A percentile compares a stretch with the other conserved stretches of the same genome.
Evolutionary conservation across 2,888 invertebrate species (phyloP).

Genomic region (Drosophila tripunctata): DNA sequence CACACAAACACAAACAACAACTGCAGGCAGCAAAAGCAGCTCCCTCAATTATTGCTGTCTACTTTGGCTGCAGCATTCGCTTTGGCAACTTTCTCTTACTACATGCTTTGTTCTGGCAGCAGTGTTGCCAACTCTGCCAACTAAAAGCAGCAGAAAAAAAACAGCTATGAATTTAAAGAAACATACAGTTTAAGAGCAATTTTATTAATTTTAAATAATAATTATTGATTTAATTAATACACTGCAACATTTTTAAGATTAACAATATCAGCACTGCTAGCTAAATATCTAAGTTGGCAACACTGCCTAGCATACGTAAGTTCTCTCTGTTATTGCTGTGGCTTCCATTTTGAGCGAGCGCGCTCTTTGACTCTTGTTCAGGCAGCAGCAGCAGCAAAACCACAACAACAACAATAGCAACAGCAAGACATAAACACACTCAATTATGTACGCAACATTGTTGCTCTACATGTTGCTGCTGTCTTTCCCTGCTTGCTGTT

Average conservation of each 20-base stretch:
- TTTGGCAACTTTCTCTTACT: slow-evolving; percentile 60
- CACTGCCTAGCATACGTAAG: too few species aligned
- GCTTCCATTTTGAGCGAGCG: slow-evolving; percentile 39
- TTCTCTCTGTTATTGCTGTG: slow-evolving; percentile 30
- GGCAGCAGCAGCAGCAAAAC: not conserved
- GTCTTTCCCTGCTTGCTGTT: slow-evolving; percentile 21
- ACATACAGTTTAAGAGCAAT: too few species aligned
- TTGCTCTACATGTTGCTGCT: slow-evolving; percentile 39
- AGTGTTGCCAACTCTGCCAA: too few species aligned
- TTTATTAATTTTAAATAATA: too few species aligned
- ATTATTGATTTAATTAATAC: too few species aligned
- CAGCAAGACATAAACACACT: too few species aligned
- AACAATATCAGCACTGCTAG: too few species aligned
- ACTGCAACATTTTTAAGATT: too few species aligned
- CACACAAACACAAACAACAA: slow-evolving; percentile 9
- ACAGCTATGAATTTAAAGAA: too few species aligned
- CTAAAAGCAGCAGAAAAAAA: too few species aligned
- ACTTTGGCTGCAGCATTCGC: slow-evolving; percentile 34
- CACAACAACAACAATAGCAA: not conserved
- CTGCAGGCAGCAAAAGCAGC: slow-evolving; percentile 16
- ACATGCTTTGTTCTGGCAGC: slow-evolving; percentile 69
- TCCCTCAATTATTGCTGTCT: slow-evolving; percentile 45
- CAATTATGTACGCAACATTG: slow-evolving; percentile 67
- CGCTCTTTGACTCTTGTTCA: slow-evolving; percentile 14
- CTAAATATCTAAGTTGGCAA: too few species aligned